Percentiles rank a stretch among this genome's conserved stretches.
These are phyloP conservation scores for Tympanoctomys barrerae DNA, from an alignment of 2,797 vertebrate genomes.

Conservation along the genomic window DNA sequence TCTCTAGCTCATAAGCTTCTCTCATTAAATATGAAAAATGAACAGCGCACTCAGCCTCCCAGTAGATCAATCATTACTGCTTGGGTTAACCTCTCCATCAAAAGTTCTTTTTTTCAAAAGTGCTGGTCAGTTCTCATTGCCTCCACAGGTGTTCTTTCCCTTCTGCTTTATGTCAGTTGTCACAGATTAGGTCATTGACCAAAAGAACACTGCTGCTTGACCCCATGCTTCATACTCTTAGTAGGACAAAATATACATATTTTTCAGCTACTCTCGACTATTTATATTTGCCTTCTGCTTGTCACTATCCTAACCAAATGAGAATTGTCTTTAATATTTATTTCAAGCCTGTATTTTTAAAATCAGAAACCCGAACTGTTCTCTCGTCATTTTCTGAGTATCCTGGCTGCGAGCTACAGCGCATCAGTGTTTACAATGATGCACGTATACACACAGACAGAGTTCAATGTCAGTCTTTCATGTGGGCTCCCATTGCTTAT, in stretches of 20 bases:
- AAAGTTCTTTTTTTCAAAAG: not conserved
- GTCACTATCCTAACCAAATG: not conserved
- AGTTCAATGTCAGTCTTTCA: not conserved
- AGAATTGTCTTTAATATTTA: not conserved
- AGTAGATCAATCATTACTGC: not conserved
- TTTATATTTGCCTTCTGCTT: not conserved
- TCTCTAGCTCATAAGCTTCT: not conserved
- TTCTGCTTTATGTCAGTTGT: conserved; percentile 19
- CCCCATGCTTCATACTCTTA: not conserved
- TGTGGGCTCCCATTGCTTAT: not conserved
- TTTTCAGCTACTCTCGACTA: not conserved
- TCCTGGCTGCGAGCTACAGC: too few species aligned
- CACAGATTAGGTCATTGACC: not conserved
- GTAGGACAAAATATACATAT: too few species aligned
- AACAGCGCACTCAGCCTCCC: not conserved
- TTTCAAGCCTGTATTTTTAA: not conserved
- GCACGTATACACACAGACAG: not conserved
- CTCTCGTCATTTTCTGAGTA: not conserved
- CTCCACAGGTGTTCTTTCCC: not conserved
- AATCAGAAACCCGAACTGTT: not conserved
- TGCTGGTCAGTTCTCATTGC: conserved; percentile 35
- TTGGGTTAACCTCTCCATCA: not conserved
- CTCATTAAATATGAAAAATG: conserved; percentile 38
- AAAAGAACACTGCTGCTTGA: not conserved
- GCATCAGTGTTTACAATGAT: not conserved